phyloP scores from a whole-genome alignment of 2,113 vertebrate species.

The Amphiprion ocellaris region DNA sequence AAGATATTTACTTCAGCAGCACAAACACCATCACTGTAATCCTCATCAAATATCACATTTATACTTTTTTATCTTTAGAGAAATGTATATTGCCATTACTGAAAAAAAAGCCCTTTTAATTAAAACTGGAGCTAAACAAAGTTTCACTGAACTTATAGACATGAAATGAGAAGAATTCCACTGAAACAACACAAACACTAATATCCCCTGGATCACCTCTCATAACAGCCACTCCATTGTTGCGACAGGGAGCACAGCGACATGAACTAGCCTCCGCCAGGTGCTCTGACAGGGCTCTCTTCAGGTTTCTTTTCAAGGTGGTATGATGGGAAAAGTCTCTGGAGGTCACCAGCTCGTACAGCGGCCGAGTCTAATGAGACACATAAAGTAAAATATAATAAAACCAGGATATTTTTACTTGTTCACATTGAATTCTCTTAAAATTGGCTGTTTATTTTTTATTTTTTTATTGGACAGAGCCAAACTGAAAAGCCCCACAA shows the following conservation, averaged over 20 bases:
- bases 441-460: neutral
- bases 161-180: too few relatives aligned
- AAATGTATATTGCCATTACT: too few relatives aligned
- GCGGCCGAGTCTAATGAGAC: constrained; percentile 83
- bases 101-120: too few relatives aligned
- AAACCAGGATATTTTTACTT: neutral
- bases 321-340: constrained; percentile 82
- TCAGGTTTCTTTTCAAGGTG: constrained; percentile 89
- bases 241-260: constrained; percentile 88
- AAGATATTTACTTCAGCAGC: neutral
- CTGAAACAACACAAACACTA: neutral
- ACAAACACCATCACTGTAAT: neutral
- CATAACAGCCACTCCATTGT: constrained; percentile 89
- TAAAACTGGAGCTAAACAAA: too few relatives aligned
- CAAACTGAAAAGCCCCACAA: constrained; percentile 2
- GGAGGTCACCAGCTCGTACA: constrained; percentile 90
- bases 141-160: neutral
- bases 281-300: constrained; percentile 87
- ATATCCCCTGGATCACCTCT: constrained; percentile 82
- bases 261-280: constrained; percentile 88
- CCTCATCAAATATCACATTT: neutral
- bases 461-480: neutral
- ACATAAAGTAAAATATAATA: neutral
- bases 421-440: neutral
- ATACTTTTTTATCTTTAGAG: neutral